Evolutionary conservation across 2,888 invertebrate genomes (phyloP).

Genomic region (Drosophila picticornis): DNA sequence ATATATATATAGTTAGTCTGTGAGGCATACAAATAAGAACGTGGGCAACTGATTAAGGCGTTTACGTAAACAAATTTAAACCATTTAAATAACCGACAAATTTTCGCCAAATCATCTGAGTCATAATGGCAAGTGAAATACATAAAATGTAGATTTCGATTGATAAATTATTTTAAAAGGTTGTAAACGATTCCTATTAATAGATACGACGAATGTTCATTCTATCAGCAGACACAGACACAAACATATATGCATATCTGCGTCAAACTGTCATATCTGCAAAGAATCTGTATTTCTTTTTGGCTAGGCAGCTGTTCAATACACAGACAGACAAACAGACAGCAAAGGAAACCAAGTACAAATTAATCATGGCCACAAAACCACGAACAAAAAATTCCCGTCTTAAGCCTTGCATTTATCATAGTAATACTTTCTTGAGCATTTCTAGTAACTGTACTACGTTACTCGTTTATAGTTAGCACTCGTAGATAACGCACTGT

Average conservation of each 20-base stretch:
- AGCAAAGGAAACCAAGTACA: conserved; percentile 4
- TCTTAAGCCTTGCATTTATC: conserved; percentile 27
- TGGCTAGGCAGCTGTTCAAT: conserved; percentile 28
- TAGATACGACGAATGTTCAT: conserved; percentile 7
- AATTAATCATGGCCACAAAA: conserved; percentile 37
- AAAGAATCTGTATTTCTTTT: conserved; percentile 11
- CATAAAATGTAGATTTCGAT: background rate
- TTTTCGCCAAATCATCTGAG: conserved; percentile 9
- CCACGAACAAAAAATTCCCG: conserved; percentile 29
- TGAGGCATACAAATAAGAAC: background rate
- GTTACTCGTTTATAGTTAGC: conserved; percentile 28
- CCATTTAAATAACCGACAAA: conserved; percentile 11
- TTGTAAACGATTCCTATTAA: conserved; percentile 15
- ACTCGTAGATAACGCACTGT: conserved; percentile 36
- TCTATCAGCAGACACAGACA: background rate
- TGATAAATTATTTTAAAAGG: conserved; percentile 21
- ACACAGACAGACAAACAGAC: background rate
- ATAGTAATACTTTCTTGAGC: conserved; percentile 19
- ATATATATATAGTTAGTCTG: background rate
- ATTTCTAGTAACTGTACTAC: conserved; percentile 22
- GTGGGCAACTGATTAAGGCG: conserved; percentile 10
- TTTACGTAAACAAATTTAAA: conserved; percentile 1
- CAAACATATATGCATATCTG: background rate
- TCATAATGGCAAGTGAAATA: background rate
- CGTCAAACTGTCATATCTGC: conserved; percentile 39